These are phyloP conservation scores for Lasioglossum morio DNA, from an alignment of 2,888 invertebrate species.

Conservation along the genomic window DNA sequence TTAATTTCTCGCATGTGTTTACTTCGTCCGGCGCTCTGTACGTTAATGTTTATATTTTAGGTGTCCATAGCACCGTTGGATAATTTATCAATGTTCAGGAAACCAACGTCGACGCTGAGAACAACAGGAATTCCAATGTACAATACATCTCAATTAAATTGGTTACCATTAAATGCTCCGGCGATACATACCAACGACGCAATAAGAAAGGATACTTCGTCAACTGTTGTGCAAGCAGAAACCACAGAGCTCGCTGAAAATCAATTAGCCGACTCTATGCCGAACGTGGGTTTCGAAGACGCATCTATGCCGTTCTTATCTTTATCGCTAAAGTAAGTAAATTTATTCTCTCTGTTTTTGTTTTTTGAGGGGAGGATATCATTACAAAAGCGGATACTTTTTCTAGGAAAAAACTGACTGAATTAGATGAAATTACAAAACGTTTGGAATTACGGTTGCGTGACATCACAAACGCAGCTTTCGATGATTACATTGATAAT, in stretches of 20 bases:
- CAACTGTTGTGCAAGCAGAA: conserved; percentile 32
- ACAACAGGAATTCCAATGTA: conserved; percentile 50
- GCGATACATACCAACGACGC: conserved; percentile 62
- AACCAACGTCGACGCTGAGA: conserved; percentile 58
- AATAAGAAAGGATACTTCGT: conserved; percentile 40
- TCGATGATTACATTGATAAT: conserved; percentile 86
- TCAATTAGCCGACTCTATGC: conserved; percentile 53
- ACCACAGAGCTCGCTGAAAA: conserved; percentile 40
- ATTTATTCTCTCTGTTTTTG: conserved; percentile 12
- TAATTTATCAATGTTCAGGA: conserved; percentile 80
- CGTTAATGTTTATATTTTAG: conserved; percentile 72
- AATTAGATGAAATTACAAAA: conserved; percentile 88
- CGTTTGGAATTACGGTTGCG: conserved; percentile 86
- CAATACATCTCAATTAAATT: conserved; percentile 41
- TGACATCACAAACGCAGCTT: conserved; percentile 86
- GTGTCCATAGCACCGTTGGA: conserved; percentile 86
- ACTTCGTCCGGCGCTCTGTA: not conserved
- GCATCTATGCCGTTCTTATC: conserved; percentile 81
- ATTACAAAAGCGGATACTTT: conserved; percentile 10
- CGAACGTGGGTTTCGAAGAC: conserved; percentile 74
- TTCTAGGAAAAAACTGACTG: conserved; percentile 87
- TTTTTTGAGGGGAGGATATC: not conserved
- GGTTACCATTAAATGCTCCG: conserved; percentile 26
- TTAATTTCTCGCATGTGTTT: conserved; percentile 4
- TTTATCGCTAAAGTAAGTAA: conserved; percentile 80